These are phyloP conservation scores for Brachyistius frenatus DNA, from an alignment of 2,113 vertebrate species.

Conservation along the genomic window DNA sequence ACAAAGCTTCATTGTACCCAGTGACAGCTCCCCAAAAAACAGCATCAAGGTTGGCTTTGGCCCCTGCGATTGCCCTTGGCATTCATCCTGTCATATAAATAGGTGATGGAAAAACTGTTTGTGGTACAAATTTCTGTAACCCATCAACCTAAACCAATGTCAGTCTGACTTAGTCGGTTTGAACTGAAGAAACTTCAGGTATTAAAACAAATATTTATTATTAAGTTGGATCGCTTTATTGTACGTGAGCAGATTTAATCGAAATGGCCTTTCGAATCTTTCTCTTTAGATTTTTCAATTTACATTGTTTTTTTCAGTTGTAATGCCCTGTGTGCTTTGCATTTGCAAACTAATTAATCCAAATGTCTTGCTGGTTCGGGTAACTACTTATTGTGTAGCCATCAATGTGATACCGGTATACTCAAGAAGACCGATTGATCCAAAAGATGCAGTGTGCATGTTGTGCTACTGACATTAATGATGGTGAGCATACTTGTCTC, in stretches of 20 bases:
- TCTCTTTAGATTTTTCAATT: neutral
- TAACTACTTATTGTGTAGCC: neutral
- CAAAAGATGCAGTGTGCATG: neutral
- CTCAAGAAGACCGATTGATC: neutral
- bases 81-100: slow-evolving; percentile 13
- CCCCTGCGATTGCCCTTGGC: slow-evolving; percentile 10
- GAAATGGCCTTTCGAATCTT: neutral
- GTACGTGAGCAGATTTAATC: slow-evolving; percentile 2
- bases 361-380: neutral
- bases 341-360: neutral
- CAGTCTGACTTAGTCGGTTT: slow-evolving; percentile 9
- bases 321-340: neutral
- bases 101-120: neutral
- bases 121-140: slow-evolving; percentile 8
- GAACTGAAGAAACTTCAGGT: neutral
- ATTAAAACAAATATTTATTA: slow-evolving; percentile 8
- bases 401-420: neutral
- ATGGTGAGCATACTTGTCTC: no score
- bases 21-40: slow-evolving; percentile 42
- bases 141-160: slow-evolving; percentile 5
- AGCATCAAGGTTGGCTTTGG: slow-evolving; percentile 18
- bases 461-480: neutral
- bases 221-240: neutral
- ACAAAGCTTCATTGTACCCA: neutral
- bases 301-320: neutral